Evolutionary conservation across 2,888 invertebrate genomes (phyloP).

Genomic region (Diabrotica balteata): DNA sequence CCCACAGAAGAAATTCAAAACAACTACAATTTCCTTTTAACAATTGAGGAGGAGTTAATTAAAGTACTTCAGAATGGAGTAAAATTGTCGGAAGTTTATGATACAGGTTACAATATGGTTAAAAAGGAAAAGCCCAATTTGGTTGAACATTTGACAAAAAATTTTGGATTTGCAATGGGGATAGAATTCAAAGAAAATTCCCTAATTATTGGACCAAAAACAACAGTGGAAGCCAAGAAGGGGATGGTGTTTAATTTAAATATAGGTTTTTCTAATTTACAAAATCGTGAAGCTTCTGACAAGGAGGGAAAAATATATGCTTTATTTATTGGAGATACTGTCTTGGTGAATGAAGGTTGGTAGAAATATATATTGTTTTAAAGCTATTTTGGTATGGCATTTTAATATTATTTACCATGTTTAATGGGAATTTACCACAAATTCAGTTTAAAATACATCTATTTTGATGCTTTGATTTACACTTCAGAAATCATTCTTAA

Average conservation of each 20-base stretch:
- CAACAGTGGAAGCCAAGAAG: constrained; percentile 78
- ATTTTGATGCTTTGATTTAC: too few species aligned
- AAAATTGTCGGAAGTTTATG: constrained; percentile 87
- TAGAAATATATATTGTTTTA: neutral
- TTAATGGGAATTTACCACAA: too few species aligned
- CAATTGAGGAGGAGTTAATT: constrained; percentile 88
- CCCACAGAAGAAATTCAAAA: constrained; percentile 81
- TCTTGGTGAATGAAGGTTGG: constrained; percentile 82
- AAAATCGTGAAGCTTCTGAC: constrained; percentile 81
- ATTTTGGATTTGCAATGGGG: constrained; percentile 97
- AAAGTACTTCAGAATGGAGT: constrained; percentile 82
- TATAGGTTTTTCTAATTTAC: constrained; percentile 86
- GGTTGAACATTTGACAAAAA: constrained; percentile 90
- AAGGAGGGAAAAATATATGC: constrained; percentile 92
- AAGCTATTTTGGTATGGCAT: neutral
- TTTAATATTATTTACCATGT: neutral
- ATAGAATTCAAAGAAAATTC: constrained; percentile 98
- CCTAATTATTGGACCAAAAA: constrained; percentile 90
- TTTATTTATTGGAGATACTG: constrained; percentile 95
- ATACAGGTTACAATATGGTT: constrained; percentile 79
- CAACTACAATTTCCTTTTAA: constrained; percentile 90
- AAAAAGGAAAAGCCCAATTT: constrained; percentile 87
- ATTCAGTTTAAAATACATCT: too few species aligned
- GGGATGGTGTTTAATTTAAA: constrained; percentile 98
- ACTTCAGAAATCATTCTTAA: too few species aligned